phyloP scores from a whole-genome alignment of 1,140 invertebrate genomes.

The Papilio helenus region DNA sequence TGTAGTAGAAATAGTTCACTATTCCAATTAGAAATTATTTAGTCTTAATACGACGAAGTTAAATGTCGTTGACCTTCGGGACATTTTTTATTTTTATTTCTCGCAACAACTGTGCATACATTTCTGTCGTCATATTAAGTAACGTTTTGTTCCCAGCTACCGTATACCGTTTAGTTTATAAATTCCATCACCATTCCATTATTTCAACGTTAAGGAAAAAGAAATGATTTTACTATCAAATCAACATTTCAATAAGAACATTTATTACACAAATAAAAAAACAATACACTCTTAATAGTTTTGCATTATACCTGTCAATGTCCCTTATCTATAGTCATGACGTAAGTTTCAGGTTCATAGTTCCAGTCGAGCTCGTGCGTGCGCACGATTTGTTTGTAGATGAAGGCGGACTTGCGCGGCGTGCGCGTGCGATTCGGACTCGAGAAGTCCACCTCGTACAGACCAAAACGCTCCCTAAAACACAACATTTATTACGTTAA shows the following conservation, averaged over 20 bases:
- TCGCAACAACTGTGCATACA: background rate
- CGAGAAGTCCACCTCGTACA: slow-evolving; percentile 89
- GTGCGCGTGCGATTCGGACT: slow-evolving; percentile 85
- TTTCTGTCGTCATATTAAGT: background rate
- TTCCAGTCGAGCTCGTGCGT: slow-evolving; percentile 46
- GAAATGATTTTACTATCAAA: too few relatives aligned
- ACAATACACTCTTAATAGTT: background rate
- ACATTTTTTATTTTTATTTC: background rate
- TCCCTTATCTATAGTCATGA: slow-evolving; percentile 43
- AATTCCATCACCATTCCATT: too few relatives aligned
- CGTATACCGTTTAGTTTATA: background rate
- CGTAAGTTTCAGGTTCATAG: slow-evolving; percentile 47
- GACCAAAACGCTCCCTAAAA: slow-evolving; percentile 87
- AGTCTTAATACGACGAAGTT: background rate
- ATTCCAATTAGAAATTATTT: too few relatives aligned
- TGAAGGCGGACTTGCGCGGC: slow-evolving; percentile 86
- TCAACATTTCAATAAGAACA: too few relatives aligned
- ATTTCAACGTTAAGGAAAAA: too few relatives aligned
- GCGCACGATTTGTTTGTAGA: slow-evolving; percentile 76
- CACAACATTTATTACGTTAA: slow-evolving; percentile 15
- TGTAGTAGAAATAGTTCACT: too few relatives aligned
- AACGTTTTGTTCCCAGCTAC: background rate
- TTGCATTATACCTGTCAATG: slow-evolving; percentile 38
- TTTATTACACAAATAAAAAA: background rate
- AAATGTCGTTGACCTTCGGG: background rate